Evolutionary conservation across 1,140 invertebrate genomes (phyloP).

Genomic region (Eupristina koningsbergeri): DNA sequence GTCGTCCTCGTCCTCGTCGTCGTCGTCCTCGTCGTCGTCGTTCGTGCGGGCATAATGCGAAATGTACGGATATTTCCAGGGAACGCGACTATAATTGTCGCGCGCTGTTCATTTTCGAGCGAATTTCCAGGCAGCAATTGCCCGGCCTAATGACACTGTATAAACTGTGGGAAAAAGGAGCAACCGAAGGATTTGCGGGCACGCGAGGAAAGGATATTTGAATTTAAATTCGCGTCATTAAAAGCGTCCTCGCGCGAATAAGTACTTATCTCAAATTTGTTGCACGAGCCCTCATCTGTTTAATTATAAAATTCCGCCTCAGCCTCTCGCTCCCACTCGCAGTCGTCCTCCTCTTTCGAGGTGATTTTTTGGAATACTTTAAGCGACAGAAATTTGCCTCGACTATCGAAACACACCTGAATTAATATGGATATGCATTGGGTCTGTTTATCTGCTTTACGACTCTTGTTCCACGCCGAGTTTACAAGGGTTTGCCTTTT

Average conservation of each 20-base stretch:
- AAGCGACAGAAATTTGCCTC: slow-evolving; percentile 36
- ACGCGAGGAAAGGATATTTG: slow-evolving; percentile 37
- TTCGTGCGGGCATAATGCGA: slow-evolving; percentile 14
- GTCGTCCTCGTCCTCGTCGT: too few species aligned
- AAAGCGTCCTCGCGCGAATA: slow-evolving; percentile 28
- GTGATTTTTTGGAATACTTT: slow-evolving; percentile 39
- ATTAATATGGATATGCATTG: slow-evolving; percentile 35
- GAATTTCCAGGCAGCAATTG: slow-evolving; percentile 2
- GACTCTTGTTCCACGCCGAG: neutral
- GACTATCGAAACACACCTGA: slow-evolving; percentile 11
- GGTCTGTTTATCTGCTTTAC: slow-evolving; percentile 2
- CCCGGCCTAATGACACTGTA: slow-evolving; percentile 11
- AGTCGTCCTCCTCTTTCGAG: neutral
- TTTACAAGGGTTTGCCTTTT: neutral
- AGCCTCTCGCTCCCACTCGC: neutral
- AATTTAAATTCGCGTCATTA: slow-evolving; percentile 49
- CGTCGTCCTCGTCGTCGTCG: too few species aligned
- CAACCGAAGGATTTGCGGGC: neutral
- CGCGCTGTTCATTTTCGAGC: slow-evolving; percentile 24
- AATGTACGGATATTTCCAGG: neutral
- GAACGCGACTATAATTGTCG: slow-evolving; percentile 37
- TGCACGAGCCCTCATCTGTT: slow-evolving; percentile 16
- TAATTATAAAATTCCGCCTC: slow-evolving; percentile 46
- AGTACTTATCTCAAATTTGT: slow-evolving; percentile 44
- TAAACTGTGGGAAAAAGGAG: neutral